These are phyloP conservation scores for Sebastes steindachneri DNA, from an alignment of 2,797 vertebrate genomes.

Conservation along the genomic window DNA sequence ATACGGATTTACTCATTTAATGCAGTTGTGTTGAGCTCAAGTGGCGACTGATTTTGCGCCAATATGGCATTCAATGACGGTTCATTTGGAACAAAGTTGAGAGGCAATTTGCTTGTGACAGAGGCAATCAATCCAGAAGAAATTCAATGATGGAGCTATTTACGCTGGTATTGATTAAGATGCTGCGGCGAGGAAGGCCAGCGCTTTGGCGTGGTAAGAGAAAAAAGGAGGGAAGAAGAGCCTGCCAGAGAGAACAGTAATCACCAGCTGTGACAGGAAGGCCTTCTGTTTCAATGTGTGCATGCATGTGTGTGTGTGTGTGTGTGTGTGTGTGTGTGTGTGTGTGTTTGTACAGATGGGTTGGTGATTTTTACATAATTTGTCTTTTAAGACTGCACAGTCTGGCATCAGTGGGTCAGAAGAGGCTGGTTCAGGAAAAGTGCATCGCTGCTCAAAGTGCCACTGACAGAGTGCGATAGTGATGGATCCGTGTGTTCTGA, in stretches of 20 bases:
- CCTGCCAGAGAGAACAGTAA: constrained; percentile 33
- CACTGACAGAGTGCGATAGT: not conserved
- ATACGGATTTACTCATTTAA: constrained; percentile 5
- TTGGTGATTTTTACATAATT: not conserved
- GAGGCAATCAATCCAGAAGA: constrained; percentile 52
- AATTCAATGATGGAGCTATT: constrained; percentile 57
- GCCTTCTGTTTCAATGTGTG: not conserved
- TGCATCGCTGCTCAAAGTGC: not conserved
- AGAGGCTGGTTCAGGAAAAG: constrained; percentile 4
- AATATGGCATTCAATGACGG: not conserved
- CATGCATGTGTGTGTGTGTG: not conserved
- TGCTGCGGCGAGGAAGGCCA: constrained; percentile 20
- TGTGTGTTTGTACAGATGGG: not conserved
- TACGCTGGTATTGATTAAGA: constrained; percentile 67
- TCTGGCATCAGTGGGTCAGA: constrained; percentile 3
- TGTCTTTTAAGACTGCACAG: not conserved
- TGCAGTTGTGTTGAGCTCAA: not conserved
- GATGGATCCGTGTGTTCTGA: not conserved
- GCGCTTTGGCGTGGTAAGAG: constrained; percentile 41
- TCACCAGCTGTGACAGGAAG: constrained; percentile 28
- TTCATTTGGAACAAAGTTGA: constrained; percentile 59
- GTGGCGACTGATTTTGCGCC: not conserved
- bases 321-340: not conserved
- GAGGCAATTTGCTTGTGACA: constrained; percentile 50
- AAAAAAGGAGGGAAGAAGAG: constrained; percentile 17